phyloP scores from a whole-genome alignment of 2,113 vertebrate genomes.

The Seriola quinqueradiata region DNA sequence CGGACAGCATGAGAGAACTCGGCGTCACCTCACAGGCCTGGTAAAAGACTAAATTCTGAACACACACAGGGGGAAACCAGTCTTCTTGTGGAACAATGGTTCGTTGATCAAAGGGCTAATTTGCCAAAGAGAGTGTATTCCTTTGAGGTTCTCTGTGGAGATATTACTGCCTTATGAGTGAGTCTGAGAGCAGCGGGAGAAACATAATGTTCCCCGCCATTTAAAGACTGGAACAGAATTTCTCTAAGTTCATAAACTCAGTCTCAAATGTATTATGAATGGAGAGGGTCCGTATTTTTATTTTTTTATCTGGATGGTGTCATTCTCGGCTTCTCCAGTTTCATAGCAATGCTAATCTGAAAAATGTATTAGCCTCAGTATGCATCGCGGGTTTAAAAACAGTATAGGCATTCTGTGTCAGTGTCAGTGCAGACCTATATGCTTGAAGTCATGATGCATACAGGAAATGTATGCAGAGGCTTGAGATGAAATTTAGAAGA shows the following conservation, averaged over 20 bases:
- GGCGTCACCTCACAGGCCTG: neutral
- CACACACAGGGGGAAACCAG: conserved; percentile 35
- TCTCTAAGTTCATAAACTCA: conserved; percentile 66
- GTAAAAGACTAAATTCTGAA: conserved; percentile 15
- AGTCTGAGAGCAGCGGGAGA: conserved; percentile 49
- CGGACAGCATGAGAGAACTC: conserved; percentile 23
- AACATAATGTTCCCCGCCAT: conserved; percentile 65
- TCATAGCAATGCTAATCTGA: conserved; percentile 44
- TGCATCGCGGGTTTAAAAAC: conserved; percentile 44
- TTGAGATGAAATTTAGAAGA: conserved; percentile 59
- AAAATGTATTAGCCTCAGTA: conserved; percentile 55
- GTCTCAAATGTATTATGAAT: conserved; percentile 64
- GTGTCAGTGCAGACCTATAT: conserved; percentile 21
- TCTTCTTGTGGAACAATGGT: conserved; percentile 57
- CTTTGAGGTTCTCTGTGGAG: conserved; percentile 55
- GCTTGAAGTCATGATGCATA: conserved; percentile 32
- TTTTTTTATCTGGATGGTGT: conserved; percentile 46
- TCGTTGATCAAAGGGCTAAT: conserved; percentile 74
- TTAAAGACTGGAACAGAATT: conserved; percentile 57
- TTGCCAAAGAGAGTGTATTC: conserved; percentile 61
- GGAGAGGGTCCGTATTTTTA: conserved; percentile 29
- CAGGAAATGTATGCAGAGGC: conserved; percentile 42
- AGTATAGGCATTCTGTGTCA: conserved; percentile 30
- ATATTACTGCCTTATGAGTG: conserved; percentile 57
- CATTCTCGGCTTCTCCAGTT: conserved; percentile 52